Percentiles rank a stretch among this genome's conserved stretches.
Evolutionary conservation across 2,888 invertebrate genomes (phyloP).

Genomic region (Drosophila villosipedis): DNA sequence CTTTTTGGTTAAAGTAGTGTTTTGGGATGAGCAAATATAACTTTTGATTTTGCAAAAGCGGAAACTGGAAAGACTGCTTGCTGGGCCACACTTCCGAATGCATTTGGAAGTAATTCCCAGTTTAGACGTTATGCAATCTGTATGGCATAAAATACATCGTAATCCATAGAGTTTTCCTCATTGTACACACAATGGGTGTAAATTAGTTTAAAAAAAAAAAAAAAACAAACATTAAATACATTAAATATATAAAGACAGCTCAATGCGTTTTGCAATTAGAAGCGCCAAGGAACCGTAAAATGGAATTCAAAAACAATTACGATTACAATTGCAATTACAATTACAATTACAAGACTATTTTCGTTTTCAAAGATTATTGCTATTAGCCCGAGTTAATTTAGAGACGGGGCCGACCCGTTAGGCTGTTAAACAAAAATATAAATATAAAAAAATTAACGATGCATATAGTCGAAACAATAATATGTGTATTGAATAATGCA

Average conservation of each 20-base stretch:
- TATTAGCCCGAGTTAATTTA: constrained; percentile 43
- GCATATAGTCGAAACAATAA: constrained; percentile 54
- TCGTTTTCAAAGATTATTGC: constrained; percentile 47
- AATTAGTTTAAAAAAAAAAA: constrained; percentile 14
- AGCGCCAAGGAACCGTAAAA: constrained; percentile 54
- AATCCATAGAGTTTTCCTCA: constrained; percentile 48
- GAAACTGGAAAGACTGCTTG: constrained; percentile 6
- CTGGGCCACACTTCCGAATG: constrained; percentile 20
- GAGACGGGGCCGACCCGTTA: constrained; percentile 27
- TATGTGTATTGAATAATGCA: constrained; percentile 71
- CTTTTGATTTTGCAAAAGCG: constrained; percentile 7
- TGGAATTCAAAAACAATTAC: constrained; percentile 50
- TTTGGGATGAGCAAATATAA: neutral
- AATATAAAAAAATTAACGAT: constrained; percentile 54
- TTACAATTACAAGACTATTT: constrained; percentile 43
- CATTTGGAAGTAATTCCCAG: constrained; percentile 3
- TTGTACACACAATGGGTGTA: constrained; percentile 39
- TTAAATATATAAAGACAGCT: constrained; percentile 2
- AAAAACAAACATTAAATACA: neutral
- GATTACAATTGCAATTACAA: constrained; percentile 18
- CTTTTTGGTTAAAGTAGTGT: neutral
- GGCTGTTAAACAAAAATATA: neutral
- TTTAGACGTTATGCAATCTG: constrained; percentile 29
- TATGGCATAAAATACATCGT: constrained; percentile 14
- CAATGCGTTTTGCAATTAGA: constrained; percentile 47